A percentile compares a stretch with the other conserved stretches of the same genome.
phyloP scores from a whole-genome alignment of 1,140 invertebrate genomes.

The Bradynema listronoti region DNA sequence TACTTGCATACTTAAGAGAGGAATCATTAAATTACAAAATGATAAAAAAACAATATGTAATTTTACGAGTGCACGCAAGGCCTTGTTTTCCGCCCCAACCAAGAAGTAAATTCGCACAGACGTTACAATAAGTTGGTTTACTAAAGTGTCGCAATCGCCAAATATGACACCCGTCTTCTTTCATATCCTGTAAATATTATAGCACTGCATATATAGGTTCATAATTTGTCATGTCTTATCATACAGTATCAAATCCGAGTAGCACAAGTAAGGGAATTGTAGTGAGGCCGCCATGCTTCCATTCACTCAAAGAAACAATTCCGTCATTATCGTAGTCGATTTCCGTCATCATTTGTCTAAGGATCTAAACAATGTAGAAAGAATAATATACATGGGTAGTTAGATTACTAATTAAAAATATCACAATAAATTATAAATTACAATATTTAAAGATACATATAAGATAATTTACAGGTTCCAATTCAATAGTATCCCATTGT shows the following conservation, averaged over 20 bases:
- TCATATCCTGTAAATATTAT: slow-evolving; percentile 70
- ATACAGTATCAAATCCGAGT: slow-evolving; percentile 70
- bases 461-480: slow-evolving; percentile 88
- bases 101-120: slow-evolving; percentile 88
- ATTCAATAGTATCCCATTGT: slow-evolving; percentile 88
- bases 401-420: no score
- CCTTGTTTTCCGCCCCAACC: slow-evolving; percentile 85
- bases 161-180: slow-evolving; percentile 91
- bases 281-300: slow-evolving; percentile 85
- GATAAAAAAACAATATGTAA: no score
- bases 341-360: slow-evolving; percentile 97
- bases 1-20: slow-evolving; percentile 80
- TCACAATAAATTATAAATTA: no score
- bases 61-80: slow-evolving; percentile 76
- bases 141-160: slow-evolving; percentile 92
- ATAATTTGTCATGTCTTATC: background rate
- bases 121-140: slow-evolving; percentile 87
- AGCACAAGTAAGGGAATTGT: slow-evolving; percentile 87
- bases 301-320: slow-evolving; percentile 91
- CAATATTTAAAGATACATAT: no score
- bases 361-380: slow-evolving; percentile 68
- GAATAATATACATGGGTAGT: no score
- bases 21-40: slow-evolving; percentile 21
- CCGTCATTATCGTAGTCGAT: slow-evolving; percentile 95
- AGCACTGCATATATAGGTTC: slow-evolving; percentile 1